Evolutionary conservation across 2,888 invertebrate genomes (phyloP), one percentile per base, ranked within the genome.

Genomic region (Epicampocera succincta): DNA sequence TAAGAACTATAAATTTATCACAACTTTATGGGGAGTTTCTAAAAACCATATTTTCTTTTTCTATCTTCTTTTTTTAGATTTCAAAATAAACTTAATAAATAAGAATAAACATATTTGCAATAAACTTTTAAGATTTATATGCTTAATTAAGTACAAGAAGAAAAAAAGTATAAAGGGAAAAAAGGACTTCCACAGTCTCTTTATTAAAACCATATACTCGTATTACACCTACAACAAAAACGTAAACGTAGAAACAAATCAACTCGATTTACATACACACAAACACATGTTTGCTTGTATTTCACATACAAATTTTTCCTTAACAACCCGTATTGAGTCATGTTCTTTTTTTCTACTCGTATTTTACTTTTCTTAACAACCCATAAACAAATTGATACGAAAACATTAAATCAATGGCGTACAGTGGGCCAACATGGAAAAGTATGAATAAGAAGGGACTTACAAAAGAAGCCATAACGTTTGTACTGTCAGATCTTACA

Each of bases 141-240:
- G 56, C 76, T 81, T 77, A 81, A 81, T 81, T 81, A 81, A 77
- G 77, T 77, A 13, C 11, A 12, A 65, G 38, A 17, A 65, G 21
- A 19, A 75, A 75, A 75, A 60, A 75, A 60, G 69, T 44, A 44
- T 60, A 44, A 17, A 69, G 63, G 19, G 54, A 61, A 79, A 73
- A 71, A 61, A 68, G 25, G 25, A 25, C 25, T 25, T 25, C 44
- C 29, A 29, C 52, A 44, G 3, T 19, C 17, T 17, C 33, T 2
- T n/a, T 29, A 25, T 9, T 21, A 60, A 60, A 42, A 60, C 17
- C 2, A 21, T 40, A 1, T 19, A 42, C 13, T 42, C 19, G 33
- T 65, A 65, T 44, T 40, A 40, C 3, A 40, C 6, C 52, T 54
- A 40, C 52, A 21, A 15, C 42, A 25, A 13, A 25, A 21, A 54